Conservation (phyloP, 2,888 invertebrate genomes). For the Erebia aethiops region DNA sequence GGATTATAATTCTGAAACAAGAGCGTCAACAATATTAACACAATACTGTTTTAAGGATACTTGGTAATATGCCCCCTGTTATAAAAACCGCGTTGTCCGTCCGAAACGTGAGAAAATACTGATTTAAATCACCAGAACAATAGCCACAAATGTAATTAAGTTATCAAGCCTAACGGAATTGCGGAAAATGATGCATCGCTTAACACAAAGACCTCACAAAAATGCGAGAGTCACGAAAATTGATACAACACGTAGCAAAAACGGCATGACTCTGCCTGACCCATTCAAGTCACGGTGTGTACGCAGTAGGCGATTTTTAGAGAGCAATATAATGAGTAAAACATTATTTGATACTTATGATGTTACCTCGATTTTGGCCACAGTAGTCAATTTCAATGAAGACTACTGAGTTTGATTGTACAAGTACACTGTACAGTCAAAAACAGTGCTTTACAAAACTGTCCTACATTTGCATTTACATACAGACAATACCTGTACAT, state of each 20-base stretch:
- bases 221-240: conserved; percentile 54
- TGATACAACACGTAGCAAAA: conserved; percentile 59
- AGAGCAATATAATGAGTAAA: not conserved
- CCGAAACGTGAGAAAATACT: conserved; percentile 11
- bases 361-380: no score
- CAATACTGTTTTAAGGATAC: no score
- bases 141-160: conserved; percentile 34
- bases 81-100: conserved; percentile 14
- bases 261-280: conserved; percentile 22
- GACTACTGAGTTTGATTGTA: no score
- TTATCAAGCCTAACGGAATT: conserved; percentile 37
- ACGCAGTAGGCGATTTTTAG: not conserved
- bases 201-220: conserved; percentile 46
- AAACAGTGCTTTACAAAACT: no score
- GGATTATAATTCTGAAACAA: no score
- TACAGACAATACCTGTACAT: not conserved
- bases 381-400: no score
- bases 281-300: conserved; percentile 13
- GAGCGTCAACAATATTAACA: no score
- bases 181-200: conserved; percentile 35
- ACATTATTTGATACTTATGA: not conserved
- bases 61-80: no score
- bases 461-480: no score
- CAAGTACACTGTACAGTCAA: no score
- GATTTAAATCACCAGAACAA: conserved; percentile 36